Evolutionary conservation across 1,140 invertebrate genomes (phyloP).

Genomic region (Drosophila varians): DNA sequence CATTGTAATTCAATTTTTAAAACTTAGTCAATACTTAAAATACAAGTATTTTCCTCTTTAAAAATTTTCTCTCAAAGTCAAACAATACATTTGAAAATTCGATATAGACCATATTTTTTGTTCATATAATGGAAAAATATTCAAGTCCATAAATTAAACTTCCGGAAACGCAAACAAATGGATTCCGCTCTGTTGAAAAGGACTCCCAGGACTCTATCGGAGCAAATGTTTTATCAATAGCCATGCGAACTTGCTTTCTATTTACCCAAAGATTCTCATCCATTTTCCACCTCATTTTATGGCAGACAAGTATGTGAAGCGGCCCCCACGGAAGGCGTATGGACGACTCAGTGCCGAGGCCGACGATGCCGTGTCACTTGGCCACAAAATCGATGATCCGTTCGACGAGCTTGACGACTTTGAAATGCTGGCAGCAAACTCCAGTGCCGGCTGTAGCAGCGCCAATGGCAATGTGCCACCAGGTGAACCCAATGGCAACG

Average conservation of each 20-base stretch:
- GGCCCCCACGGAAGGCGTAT: conserved; percentile 82
- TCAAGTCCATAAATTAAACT: neutral
- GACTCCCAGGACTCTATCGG: neutral
- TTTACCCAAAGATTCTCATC: conserved; percentile 45
- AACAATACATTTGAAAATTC: no score
- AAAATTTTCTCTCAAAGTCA: no score
- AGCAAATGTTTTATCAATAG: conserved; percentile 39
- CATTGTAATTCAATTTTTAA: no score
- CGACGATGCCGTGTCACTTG: conserved; percentile 73
- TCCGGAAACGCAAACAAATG: neutral
- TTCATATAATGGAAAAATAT: neutral
- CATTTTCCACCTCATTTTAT: conserved; percentile 50
- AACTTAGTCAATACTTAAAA: no score
- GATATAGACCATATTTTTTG: no score
- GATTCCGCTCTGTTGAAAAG: conserved; percentile 2
- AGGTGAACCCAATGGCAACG: conserved; percentile 54
- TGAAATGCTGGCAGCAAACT: conserved; percentile 73
- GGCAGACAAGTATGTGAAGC: conserved; percentile 81
- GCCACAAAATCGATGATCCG: conserved; percentile 83
- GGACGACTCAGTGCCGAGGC: conserved; percentile 78
- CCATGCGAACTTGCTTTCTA: conserved; percentile 8
- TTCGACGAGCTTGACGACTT: conserved; percentile 83
- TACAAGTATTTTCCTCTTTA: no score
- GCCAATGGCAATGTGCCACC: conserved; percentile 34
- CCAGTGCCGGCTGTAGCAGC: conserved; percentile 34